Conservation (phyloP, 2,888 invertebrate genomes). For the Leptopilina myrica region DNA sequence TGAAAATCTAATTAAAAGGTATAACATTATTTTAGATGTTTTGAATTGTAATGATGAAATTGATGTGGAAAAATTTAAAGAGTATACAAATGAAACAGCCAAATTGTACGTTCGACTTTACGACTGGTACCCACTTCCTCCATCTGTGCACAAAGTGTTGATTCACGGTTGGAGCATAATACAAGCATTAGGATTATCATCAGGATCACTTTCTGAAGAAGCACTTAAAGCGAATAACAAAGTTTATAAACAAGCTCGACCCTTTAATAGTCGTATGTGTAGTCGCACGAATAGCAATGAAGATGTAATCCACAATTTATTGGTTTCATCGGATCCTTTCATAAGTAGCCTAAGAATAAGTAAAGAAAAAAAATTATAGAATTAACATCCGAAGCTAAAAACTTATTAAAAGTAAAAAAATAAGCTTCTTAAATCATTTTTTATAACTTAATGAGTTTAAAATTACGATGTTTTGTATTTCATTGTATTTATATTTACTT, state of each 20-base stretch:
- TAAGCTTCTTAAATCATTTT: background rate
- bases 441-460: too few species aligned
- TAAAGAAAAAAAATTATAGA: background rate
- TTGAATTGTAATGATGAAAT: slow-evolving; percentile 8
- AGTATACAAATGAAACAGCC: slow-evolving; percentile 13
- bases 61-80: slow-evolving; percentile 33
- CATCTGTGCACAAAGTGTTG: slow-evolving; percentile 37
- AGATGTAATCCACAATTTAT: slow-evolving; percentile 11
- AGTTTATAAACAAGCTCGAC: slow-evolving; percentile 24
- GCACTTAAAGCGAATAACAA: slow-evolving; percentile 3
- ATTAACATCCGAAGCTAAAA: background rate
- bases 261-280: background rate
- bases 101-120: slow-evolving; percentile 29
- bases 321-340: slow-evolving; percentile 8
- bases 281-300: background rate
- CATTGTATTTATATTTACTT: too few species aligned
- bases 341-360: slow-evolving; percentile 3
- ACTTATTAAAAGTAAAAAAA: background rate
- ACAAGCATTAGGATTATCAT: slow-evolving; percentile 11
- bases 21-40: slow-evolving; percentile 23
- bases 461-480: too few species aligned
- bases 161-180: slow-evolving; percentile 30
- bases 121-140: slow-evolving; percentile 36
- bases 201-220: slow-evolving; percentile 16
- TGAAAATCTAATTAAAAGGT: slow-evolving; percentile 14